Percentiles rank a stretch among this genome's conserved stretches.
These are phyloP conservation scores for Enteromius unitaeniatus DNA, from an alignment of 2,797 vertebrate species.

Conservation along the genomic window DNA sequence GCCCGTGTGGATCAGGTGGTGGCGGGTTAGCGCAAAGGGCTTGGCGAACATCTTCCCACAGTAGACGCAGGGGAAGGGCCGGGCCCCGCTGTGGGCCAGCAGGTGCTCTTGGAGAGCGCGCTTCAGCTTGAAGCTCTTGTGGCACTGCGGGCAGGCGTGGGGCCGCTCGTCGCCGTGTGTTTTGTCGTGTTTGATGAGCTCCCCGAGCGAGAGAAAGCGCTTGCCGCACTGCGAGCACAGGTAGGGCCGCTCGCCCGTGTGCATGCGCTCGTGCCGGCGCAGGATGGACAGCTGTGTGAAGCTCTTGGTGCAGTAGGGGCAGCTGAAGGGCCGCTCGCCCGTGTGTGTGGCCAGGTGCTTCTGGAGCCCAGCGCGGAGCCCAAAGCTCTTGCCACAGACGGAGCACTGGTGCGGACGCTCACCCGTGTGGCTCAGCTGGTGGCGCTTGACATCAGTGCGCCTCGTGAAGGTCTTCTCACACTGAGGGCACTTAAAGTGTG, in stretches of 20 bases:
- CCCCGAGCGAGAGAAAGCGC: slow-evolving; percentile 77
- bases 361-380: slow-evolving; percentile 72
- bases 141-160: slow-evolving; percentile 74
- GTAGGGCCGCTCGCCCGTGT: slow-evolving; percentile 82
- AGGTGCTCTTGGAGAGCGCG: slow-evolving; percentile 81
- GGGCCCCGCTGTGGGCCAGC: slow-evolving; percentile 79
- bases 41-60: slow-evolving; percentile 88
- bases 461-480: slow-evolving; percentile 80
- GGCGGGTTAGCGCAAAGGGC: slow-evolving; percentile 84
- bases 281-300: slow-evolving; percentile 78
- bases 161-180: slow-evolving; percentile 77
- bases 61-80: slow-evolving; percentile 82
- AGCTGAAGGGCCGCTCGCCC: slow-evolving; percentile 76
- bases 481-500: slow-evolving; percentile 75
- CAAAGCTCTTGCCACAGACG: slow-evolving; percentile 76
- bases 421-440: slow-evolving; percentile 75
- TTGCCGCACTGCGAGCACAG: slow-evolving; percentile 82
- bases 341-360: slow-evolving; percentile 79
- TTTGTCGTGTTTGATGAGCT: slow-evolving; percentile 79
- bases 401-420: slow-evolving; percentile 76
- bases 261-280: slow-evolving; percentile 79
- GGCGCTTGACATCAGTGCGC: slow-evolving; percentile 76
- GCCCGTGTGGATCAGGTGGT: slow-evolving; percentile 87
- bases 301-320: slow-evolving; percentile 77
- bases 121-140: slow-evolving; percentile 79